phyloP scores from a whole-genome alignment of 2,113 vertebrate species.

The Anthoscopus minutus region DNA sequence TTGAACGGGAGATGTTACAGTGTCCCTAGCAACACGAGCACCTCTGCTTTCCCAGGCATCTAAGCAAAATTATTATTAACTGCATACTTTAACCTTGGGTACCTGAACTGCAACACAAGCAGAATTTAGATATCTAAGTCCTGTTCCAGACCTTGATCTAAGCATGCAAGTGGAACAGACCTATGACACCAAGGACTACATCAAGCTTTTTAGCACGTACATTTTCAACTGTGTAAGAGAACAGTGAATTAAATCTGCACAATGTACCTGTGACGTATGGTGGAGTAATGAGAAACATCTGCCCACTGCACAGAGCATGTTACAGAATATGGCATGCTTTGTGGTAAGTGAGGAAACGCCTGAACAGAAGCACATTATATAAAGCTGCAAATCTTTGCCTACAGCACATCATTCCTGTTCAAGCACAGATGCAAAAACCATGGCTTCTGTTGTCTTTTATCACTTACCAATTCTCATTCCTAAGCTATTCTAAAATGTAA shows the following conservation, averaged over 20 bases:
- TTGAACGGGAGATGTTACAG: background rate
- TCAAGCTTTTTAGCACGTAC: background rate
- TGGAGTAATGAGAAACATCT: background rate
- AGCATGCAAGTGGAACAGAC: background rate
- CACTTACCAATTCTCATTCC: background rate
- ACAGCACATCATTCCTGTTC: background rate
- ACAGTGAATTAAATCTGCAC: background rate
- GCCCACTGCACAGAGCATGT: fast-evolving
- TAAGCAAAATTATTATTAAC: background rate
- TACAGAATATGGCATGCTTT: background rate
- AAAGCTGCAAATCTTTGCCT: background rate
- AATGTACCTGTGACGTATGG: background rate
- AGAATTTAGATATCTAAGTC: background rate
- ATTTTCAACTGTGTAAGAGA: background rate
- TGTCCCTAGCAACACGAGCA: background rate
- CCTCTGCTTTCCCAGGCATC: background rate
- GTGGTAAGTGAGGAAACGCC: background rate
- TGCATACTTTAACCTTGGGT: background rate
- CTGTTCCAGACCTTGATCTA: background rate
- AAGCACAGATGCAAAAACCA: background rate
- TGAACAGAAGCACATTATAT: background rate
- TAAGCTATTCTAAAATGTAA: background rate
- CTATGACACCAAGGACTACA: background rate
- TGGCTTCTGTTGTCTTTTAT: background rate
- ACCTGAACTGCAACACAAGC: background rate